Evolutionary conservation across 2,797 vertebrate genomes (phyloP), one percentile per base, ranked within the genome.

Genomic region (Salarias fasciatus): DNA sequence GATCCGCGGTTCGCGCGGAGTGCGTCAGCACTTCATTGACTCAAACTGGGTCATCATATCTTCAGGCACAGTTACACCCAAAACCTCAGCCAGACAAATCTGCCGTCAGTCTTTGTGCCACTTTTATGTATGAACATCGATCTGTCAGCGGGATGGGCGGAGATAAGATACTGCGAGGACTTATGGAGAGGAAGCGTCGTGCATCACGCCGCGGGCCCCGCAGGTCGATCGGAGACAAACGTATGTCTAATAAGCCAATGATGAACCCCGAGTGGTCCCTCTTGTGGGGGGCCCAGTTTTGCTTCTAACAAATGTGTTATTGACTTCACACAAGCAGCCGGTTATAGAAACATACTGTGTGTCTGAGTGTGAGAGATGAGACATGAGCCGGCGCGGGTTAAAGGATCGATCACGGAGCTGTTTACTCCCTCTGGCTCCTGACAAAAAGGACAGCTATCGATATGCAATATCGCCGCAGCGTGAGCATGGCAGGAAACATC

Each of bases 231-330:
- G 59, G 73, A 89, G 82, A 89, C 87, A 92, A 89, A 89, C 67
- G 49, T 55, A 77, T 74, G 76, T 79, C 84, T 90, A 91, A 92
- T 87, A 88, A 90, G 81, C 75, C 88, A 15, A 77, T 86, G 83
- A 91, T 86, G 68, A 83, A 89, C 67, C 73, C 70, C 14, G 65
- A 82, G 75, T 53, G 69, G 69, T 90, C 82, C 78, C 83, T 84
- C 75, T 87, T 69, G 85, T 63, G 71, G 65, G 72, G 58, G 68
- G 57, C 68, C 64, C 42, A 41, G 53, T 59, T 42, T 44, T 33
- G 68, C 50, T 74, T 57, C 70, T 68, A 74, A 86, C 86, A 79
- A 92, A 89, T 83, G 69, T 62, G 60, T 85, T 91, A 92, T 90
- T 85, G 89, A 92, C 89, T 84, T 62, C 62, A 50, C 72, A 30